Conservation (phyloP, 2,888 invertebrate genomes). For the Meghimatium bilineatum region DNA sequence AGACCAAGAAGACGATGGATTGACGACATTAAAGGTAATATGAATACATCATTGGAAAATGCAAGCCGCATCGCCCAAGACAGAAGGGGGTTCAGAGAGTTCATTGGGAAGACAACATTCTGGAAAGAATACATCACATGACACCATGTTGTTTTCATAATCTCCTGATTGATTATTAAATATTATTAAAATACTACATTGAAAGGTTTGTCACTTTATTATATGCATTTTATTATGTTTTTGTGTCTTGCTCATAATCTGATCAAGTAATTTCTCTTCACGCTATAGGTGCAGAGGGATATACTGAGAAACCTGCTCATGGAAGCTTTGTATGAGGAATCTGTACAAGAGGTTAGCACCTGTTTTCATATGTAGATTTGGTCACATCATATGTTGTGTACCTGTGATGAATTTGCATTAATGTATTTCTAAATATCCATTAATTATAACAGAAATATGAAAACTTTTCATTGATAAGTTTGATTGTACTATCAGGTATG, state of each 20-base stretch:
- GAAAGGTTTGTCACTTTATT: neutral
- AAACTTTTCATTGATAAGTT: no score
- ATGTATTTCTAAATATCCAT: neutral
- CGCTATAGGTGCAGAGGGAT: slow-evolving; percentile 81
- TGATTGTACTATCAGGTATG: no score
- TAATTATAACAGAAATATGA: no score
- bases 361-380: neutral
- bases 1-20: no score
- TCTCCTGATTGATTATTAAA: no score
- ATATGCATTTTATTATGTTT: neutral
- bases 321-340: slow-evolving; percentile 82
- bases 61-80: no score
- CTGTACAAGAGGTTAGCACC: slow-evolving; percentile 46
- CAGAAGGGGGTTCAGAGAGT: no score
- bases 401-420: neutral
- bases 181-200: neutral
- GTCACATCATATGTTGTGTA: neutral
- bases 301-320: slow-evolving; percentile 82
- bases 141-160: no score
- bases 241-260: neutral
- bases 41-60: no score
- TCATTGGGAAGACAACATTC: no score
- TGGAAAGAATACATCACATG: no score
- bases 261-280: neutral
- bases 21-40: no score